These are phyloP conservation scores for Pocillopora damicornis DNA, from an alignment of 64 coral and sea anemone genomes.

Conservation along the genomic window DNA sequence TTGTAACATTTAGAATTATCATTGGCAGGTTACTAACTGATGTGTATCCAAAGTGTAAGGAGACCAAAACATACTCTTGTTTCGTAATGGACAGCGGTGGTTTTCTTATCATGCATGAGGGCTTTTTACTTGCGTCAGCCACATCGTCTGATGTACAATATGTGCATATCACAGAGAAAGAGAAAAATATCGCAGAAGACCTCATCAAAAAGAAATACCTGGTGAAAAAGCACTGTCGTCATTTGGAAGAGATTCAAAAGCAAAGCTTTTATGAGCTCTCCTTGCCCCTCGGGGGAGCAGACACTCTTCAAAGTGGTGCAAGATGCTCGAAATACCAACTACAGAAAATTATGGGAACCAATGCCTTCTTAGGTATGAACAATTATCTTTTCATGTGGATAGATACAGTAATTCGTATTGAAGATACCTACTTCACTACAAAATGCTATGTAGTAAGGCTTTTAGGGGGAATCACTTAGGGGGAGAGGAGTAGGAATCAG, in stretches of 20 bases:
- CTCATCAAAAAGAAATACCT: constrained; percentile 20
- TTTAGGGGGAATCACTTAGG: no score
- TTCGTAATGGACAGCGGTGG: constrained; percentile 47
- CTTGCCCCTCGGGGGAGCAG: not conserved
- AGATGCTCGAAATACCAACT: constrained; percentile 12
- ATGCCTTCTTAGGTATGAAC: constrained; percentile 25
- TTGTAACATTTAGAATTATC: not conserved
- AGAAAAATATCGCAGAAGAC: constrained; percentile 35
- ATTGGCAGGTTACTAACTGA: constrained; percentile 33
- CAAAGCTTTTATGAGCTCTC: constrained; percentile 50
- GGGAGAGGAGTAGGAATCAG: no score
- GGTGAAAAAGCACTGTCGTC: constrained; percentile 10
- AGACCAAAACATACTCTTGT: constrained; percentile 12
- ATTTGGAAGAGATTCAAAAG: constrained; percentile 1
- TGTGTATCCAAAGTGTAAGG: constrained; percentile 15
- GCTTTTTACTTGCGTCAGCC: constrained; percentile 11
- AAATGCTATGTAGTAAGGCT: no score
- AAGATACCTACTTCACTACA: no score
- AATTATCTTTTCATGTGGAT: not conserved
- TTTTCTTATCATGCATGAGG: constrained; percentile 30
- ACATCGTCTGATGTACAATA: not conserved
- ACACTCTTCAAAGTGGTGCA: not conserved
- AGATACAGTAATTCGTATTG: not conserved
- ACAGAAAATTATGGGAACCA: not conserved
- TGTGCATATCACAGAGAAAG: constrained; percentile 46